A percentile compares a stretch with the other conserved stretches of the same genome.
Evolutionary conservation across 2,113 vertebrate genomes (phyloP).

Genomic region (Rhinoderma darwinii): DNA sequence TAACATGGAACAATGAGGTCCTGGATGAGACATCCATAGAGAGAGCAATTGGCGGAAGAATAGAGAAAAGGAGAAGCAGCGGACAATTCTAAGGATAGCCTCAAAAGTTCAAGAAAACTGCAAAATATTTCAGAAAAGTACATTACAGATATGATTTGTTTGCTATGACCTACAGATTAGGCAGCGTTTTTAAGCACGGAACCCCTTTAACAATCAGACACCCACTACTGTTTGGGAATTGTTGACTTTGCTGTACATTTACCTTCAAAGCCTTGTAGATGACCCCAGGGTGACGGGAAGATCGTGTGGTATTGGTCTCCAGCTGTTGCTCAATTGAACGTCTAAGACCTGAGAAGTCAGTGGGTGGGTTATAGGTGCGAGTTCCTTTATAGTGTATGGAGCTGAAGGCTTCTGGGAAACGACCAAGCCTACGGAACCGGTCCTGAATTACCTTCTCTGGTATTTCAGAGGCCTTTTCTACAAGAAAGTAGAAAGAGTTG

Average conservation of each 20-base stretch:
- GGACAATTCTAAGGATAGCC: too few relatives aligned
- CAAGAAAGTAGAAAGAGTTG: too few relatives aligned
- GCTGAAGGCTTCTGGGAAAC: slow-evolving; percentile 98
- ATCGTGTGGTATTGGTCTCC: slow-evolving; percentile 95
- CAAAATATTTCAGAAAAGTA: too few relatives aligned
- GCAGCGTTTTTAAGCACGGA: too few relatives aligned
- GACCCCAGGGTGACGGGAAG: slow-evolving; percentile 90
- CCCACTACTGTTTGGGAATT: too few relatives aligned
- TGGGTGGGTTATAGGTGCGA: slow-evolving; percentile 95
- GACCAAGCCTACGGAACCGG: slow-evolving; percentile 91
- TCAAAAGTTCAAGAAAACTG: too few relatives aligned
- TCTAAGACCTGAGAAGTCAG: slow-evolving; percentile 93
- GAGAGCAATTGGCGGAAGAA: background rate
- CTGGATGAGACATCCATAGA: too few relatives aligned
- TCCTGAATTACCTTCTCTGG: slow-evolving; percentile 95
- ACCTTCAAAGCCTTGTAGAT: slow-evolving; percentile 96
- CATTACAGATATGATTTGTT: too few relatives aligned
- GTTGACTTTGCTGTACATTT: slow-evolving; percentile 15
- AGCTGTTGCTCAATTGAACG: slow-evolving; percentile 89
- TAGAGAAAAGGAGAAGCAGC: background rate
- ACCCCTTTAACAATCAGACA: too few relatives aligned
- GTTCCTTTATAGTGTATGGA: slow-evolving; percentile 97
- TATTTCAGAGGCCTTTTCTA: slow-evolving; percentile 88
- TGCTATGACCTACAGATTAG: too few relatives aligned
- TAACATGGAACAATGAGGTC: too few relatives aligned